Percentiles rank a stretch among this genome's conserved stretches.
phyloP scores from a whole-genome alignment of 2,113 vertebrate genomes.

The Synchiropus splendidus region DNA sequence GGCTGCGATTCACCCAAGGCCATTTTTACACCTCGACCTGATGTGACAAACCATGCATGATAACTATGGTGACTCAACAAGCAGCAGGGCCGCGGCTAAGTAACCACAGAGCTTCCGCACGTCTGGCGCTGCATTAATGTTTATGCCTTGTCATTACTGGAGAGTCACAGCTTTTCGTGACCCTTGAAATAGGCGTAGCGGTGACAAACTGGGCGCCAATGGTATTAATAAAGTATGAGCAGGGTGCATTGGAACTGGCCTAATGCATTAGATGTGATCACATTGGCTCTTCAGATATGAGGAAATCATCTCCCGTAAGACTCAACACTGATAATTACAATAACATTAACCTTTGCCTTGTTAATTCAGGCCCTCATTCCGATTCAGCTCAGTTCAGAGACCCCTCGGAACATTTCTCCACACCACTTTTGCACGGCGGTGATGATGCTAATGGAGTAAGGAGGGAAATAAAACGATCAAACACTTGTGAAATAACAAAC shows the following conservation, averaged over 20 bases:
- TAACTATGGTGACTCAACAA: constrained; percentile 57
- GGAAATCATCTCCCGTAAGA: constrained; percentile 51
- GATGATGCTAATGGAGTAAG: constrained; percentile 10
- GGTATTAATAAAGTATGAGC: constrained; percentile 63
- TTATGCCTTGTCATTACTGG: constrained; percentile 30
- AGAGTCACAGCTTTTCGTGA: constrained; percentile 38
- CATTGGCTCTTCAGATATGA: constrained; percentile 51
- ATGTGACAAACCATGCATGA: constrained; percentile 56
- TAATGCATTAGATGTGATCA: constrained; percentile 69
- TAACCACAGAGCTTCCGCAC: constrained; percentile 14
- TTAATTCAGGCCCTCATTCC: constrained; percentile 51
- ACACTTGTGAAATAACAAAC: neutral
- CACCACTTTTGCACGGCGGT: constrained; percentile 17
- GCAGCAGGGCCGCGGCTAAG: constrained; percentile 29
- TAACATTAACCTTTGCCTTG: constrained; percentile 69
- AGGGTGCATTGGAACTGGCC: constrained; percentile 54
- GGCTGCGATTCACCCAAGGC: constrained; percentile 45
- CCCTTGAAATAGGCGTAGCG: constrained; percentile 56
- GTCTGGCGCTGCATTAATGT: constrained; percentile 15
- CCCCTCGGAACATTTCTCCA: constrained; percentile 37
- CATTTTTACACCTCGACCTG: constrained; percentile 55
- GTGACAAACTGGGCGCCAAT: constrained; percentile 45
- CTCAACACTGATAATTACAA: constrained; percentile 64
- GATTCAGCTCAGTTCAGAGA: constrained; percentile 45
- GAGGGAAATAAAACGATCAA: constrained; percentile 22